Base-by-base conservation (phyloP, 2,113 vertebrate species). In the Phodopus roborovskii region DNA sequence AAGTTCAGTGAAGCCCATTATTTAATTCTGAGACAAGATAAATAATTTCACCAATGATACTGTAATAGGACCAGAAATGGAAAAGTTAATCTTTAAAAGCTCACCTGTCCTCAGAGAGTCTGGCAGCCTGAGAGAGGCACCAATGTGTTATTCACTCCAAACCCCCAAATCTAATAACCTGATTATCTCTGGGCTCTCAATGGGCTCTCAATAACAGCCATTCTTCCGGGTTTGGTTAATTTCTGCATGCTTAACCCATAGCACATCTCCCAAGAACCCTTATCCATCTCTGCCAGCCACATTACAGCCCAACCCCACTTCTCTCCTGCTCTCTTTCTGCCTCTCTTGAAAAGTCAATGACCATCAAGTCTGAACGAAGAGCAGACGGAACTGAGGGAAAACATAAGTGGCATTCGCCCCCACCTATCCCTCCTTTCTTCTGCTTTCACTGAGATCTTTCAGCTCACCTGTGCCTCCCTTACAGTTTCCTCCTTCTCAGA, bases 21-120 rank as follows among this genome's bases (percentile, higher is more conserved):
- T 39, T 92, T 42, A 96, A 94, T 95, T 92, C 78, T 68, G 42
- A 90, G 73, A 78, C 64, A 81, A 53, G 92, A 73, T 68, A 70
- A 94, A 87, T 93, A 83, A 84, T 86, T 82, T 90, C 24, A 84
- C n/a, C 24, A 68, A 22, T 81, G 66, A 89, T 39, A 20, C 3
- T 88, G 45, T 68, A 92, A 81, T 62, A 96, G 5, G 20, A 89
- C 85, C 89, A 95, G 91, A 96, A 91, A 97, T 87, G 39, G 66
- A 68, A 89, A 92, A 88, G 36, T 77, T 17, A 66, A 66, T 73
- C 88, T 96, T 92, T 24, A 94, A 94, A 92, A 68, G 11, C 16
- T 75, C 77, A 24, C 50, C 36, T 48, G 20, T 91, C 77, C 78
- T 78, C 8, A 3, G 84, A 85, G 82, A 94, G 89, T 68, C 60